Evolutionary conservation across 2,797 vertebrate genomes (phyloP), one percentile per base, ranked within the genome.

Genomic region (Sciurus carolinensis): DNA sequence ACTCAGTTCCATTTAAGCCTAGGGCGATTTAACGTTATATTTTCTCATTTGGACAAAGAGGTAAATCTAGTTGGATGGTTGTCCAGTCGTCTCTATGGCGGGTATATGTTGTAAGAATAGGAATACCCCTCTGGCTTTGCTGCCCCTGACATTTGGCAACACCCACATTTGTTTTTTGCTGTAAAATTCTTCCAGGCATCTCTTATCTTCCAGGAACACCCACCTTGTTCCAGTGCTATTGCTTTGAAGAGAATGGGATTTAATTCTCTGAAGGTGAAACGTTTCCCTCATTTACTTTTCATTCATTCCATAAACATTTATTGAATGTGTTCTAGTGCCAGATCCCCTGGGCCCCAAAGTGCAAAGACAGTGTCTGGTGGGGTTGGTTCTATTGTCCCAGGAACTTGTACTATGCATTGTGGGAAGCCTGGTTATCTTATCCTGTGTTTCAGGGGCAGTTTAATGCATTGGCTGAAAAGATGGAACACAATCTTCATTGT

Each of bases 171-270:
- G 71, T 82, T 80, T 90, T 66, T 44, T 44, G 72, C 17, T 39
- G 73, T 54, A 28, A 10, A 14, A 1, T 28, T 57, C 85, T 97
- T 54, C 20, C 0, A 1, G 39, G n/a, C 22, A 18, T 83, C 77
- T 98, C 95, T 97, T 97, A 95, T 97, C 95, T 96, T 82, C 62
- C 90, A 90, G 90, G 22, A 97, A 97, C 96, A 96, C 82, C 66
- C 0, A 73, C 47, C 73, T 84, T 87, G 82, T 87, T 95, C 62
- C 92, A 92, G 87, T 57, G 20, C 86, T 95, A 24, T 59, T 92
- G 59, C 24, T 28, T 96, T 81, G 79, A 96, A 73, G 77, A 90
- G 91, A 96, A 94, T 93, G 89, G 94, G 64, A 83, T 95, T 79
- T 57, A 95, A 95, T 96, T 96, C 81, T 96, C 77, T 92, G 77